These are phyloP conservation scores for Eulithis prunata DNA, from an alignment of 2,888 invertebrate species.

Conservation along the genomic window DNA sequence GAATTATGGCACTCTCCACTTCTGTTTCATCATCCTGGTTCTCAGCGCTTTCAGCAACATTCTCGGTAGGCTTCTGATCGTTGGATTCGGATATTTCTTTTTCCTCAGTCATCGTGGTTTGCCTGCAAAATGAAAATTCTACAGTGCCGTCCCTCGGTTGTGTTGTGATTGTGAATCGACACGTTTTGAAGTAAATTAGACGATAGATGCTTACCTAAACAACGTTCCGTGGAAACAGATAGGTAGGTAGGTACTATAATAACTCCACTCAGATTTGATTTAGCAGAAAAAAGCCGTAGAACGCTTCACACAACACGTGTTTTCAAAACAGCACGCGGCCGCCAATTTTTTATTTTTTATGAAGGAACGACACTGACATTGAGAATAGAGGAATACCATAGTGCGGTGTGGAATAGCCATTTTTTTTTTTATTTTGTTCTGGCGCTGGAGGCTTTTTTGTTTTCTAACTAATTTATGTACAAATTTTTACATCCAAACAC, in stretches of 20 bases:
- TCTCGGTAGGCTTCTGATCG: constrained; percentile 53
- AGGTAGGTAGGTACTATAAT: background rate
- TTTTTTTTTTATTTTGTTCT: no score
- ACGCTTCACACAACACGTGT: constrained; percentile 22
- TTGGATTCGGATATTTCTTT: constrained; percentile 66
- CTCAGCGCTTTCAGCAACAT: constrained; percentile 47
- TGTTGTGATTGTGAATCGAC: background rate
- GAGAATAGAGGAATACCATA: no score
- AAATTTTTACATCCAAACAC: no score
- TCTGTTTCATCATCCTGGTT: constrained; percentile 58
- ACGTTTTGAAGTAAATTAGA: constrained; percentile 4
- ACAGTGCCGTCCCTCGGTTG: background rate
- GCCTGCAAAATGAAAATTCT: constrained; percentile 33
- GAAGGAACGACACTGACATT: no score
- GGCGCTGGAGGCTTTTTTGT: no score
- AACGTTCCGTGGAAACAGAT: background rate
- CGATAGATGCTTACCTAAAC: constrained; percentile 8
- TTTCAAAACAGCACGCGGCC: constrained; percentile 5
- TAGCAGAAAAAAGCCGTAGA: background rate
- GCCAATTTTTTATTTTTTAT: background rate
- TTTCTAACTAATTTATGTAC: no score
- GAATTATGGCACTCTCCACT: constrained; percentile 86
- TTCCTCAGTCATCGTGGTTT: constrained; percentile 67
- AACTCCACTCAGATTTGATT: background rate
- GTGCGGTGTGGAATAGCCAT: no score